Evolutionary conservation across 64 coral and sea anemone genomes (phyloP), one percentile per base, ranked within the genome.

Genomic region (Dendrophyllia cribrosa): DNA sequence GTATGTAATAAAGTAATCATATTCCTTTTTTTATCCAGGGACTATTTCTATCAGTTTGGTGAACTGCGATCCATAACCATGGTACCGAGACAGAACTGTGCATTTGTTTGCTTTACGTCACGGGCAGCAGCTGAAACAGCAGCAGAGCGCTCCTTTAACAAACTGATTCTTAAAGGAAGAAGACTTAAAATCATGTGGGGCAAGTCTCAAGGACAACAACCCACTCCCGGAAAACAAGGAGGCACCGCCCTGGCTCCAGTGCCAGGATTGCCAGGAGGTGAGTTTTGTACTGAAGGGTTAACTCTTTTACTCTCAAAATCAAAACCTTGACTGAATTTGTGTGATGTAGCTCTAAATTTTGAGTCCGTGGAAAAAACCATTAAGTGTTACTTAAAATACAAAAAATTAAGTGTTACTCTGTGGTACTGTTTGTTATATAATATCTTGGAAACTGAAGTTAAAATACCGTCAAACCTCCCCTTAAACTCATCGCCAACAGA

Each of bases 21-120:
- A 34, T 34, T 34, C 34, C n/a, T n/a, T 34, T 34, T 34, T 34
- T 34, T 34, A 34, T 79, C 13, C 71, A 99, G 97, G 83, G 97
- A 99, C 72, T 93, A 99, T 70, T 99, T 99, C 56, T 99, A 99
- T 73, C 97, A 99, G 59, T 99, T 99, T 92, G 97, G 97, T 83
- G 97, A 99, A 24, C 78, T 99, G 62, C 95, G 97, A 76, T 99
- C 97, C 1, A 99, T 99, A 69, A 93, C 94, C 21, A 99, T 99
- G 97, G 97, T 99, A 62, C 94, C 97, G 53, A 88, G 94, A 92
- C 97, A 99, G 77, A 96, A 99, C 78, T 99, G 97, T 96, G 91
- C 97, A 46, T 99, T 99, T 86, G 97, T 99, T 1, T 99, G 97
- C 67, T 99, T 99, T 43, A 94, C 97, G 5, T 83, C 88, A 46